Base-by-base conservation (phyloP, 2,888 invertebrate species). In the Seira ritae region DNA sequence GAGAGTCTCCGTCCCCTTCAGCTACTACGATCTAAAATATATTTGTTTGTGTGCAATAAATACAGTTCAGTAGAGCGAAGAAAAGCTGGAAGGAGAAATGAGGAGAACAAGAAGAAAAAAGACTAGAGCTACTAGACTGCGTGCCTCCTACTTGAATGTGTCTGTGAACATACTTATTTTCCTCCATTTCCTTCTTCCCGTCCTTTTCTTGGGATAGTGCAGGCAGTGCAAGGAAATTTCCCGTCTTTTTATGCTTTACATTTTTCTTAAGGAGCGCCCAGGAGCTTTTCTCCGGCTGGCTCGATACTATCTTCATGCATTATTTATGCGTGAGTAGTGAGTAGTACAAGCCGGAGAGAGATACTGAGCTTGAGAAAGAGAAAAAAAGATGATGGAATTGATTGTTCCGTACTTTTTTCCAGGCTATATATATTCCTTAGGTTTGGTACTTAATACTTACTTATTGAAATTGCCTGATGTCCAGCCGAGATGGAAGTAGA, bases 41-140 rank as follows among this genome's bases (percentile, higher is more conserved):
- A n/a, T 71, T 22, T 65, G 4, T 1, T 50, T 67, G 55, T 76
- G 76, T 68, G 24, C 69, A 65, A 70, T 65, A 78, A 65, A 67
- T 50, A 31, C 31, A 67, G 72, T 22, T 79, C 66, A 72, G 46
- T 71, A 72, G 65, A 79, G 79, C 68, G 72, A 24, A 50, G 65
- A 79, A 79, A 72, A 65, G 24, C 46, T 17, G 20, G 70, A 31
- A 62, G 72, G 62, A 60, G 67, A 3, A 67, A 42, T 42, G 42
- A 42, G 42, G 42, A 42, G 42, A 12, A 42, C 6, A 12, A 42
- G 42, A 15, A 50, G 50, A 15, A 8, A 50, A 50, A 50, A 15
- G 50, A 50, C 50, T 12, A 3, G 50, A 50, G 50, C 12, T n/a
- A 50, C 15, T 50, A 50, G 50, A 50, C 50, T 50, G 50, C 50